phyloP scores from a whole-genome alignment of 1,140 invertebrate species.

The Zaprionus lachaisei region DNA sequence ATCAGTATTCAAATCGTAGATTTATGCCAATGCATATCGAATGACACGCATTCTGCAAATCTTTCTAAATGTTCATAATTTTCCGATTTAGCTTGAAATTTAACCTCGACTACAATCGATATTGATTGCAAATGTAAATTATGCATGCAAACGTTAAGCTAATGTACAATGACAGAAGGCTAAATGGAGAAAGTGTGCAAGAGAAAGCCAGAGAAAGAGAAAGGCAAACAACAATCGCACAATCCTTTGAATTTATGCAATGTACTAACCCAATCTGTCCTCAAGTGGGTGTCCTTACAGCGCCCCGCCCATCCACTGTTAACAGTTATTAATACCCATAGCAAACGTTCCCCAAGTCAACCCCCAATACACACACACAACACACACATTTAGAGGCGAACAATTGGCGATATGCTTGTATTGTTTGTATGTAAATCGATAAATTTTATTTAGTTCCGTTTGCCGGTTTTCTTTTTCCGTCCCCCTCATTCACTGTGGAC shows the following conservation, averaged over 20 bases:
- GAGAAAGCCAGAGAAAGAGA: background rate
- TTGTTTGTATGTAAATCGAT: slow-evolving; percentile 62
- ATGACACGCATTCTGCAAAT: slow-evolving; percentile 19
- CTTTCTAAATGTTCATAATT: slow-evolving; percentile 23
- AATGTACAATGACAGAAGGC: slow-evolving; percentile 31
- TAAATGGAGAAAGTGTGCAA: background rate
- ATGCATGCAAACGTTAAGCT: slow-evolving; percentile 55
- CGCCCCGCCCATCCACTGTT: slow-evolving; percentile 8
- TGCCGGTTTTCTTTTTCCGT: slow-evolving; percentile 2
- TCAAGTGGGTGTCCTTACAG: slow-evolving; percentile 7
- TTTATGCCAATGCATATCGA: slow-evolving; percentile 42
- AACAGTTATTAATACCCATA: slow-evolving; percentile 65
- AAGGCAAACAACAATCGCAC: slow-evolving; percentile 10
- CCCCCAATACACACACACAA: background rate
- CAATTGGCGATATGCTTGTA: slow-evolving; percentile 21
- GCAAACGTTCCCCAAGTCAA: slow-evolving; percentile 5
- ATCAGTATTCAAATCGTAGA: slow-evolving; percentile 1
- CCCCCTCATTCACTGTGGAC: slow-evolving; percentile 54
- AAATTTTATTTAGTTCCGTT: slow-evolving; percentile 78
- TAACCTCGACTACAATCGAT: slow-evolving; percentile 59
- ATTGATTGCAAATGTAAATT: slow-evolving; percentile 68
- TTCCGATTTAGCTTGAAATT: slow-evolving; percentile 31
- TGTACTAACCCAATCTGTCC: slow-evolving; percentile 42
- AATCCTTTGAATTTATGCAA: slow-evolving; percentile 61
- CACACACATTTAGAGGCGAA: background rate